These are phyloP conservation scores for Hypolimnas misippus DNA, from an alignment of 2,888 invertebrate species.

Conservation along the genomic window DNA sequence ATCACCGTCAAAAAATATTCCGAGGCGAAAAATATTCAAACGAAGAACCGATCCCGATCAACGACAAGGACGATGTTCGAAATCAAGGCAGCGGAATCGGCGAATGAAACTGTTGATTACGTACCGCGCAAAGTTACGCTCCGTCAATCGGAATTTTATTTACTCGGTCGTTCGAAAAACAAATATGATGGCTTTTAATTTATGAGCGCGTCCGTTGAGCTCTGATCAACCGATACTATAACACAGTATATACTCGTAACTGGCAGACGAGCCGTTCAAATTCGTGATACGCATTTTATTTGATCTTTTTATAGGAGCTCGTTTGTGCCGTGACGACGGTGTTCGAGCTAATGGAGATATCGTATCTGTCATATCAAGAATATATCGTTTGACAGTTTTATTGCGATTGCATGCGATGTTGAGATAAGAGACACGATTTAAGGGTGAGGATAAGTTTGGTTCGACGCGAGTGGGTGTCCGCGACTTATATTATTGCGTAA, in stretches of 20 bases:
- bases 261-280: conserved; percentile 55
- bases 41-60: conserved; percentile 52
- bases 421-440: conserved; percentile 62
- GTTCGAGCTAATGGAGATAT: conserved; percentile 75
- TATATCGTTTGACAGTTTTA: conserved; percentile 77
- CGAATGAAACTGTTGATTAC: conserved; percentile 80
- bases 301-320: conserved; percentile 60
- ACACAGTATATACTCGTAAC: conserved; percentile 47
- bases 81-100: conserved; percentile 74
- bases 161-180: conserved; percentile 73
- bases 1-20: conserved; percentile 64
- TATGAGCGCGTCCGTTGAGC: conserved; percentile 66
- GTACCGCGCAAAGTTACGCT: conserved; percentile 72
- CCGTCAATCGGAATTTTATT: conserved; percentile 77
- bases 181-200: conserved; percentile 81
- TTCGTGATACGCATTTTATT: conserved; percentile 64
- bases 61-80: conserved; percentile 57
- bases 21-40: conserved; percentile 67
- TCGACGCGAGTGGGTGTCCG: conserved; percentile 40
- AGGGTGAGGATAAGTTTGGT: conserved; percentile 48
- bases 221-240: conserved; percentile 54
- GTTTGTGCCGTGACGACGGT: conserved; percentile 68
- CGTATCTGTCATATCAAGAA: conserved; percentile 75
- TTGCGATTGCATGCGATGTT: conserved; percentile 68
- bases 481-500: conserved; percentile 27